Evolutionary conservation across 2,113 vertebrate genomes (phyloP), one percentile per base, ranked within the genome.

Genomic region (Ictalurus furcatus): DNA sequence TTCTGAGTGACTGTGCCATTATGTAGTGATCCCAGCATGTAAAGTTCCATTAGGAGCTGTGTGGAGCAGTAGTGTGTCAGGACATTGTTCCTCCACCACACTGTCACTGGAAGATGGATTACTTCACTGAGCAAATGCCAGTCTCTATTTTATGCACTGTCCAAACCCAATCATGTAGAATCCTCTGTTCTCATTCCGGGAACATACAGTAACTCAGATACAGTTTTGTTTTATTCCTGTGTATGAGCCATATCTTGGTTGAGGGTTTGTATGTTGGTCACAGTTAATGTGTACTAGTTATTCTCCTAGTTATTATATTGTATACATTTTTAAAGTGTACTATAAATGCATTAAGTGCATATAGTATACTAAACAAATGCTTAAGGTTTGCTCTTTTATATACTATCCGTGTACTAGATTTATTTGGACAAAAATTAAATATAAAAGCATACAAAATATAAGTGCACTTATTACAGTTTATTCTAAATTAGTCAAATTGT

Each of bases 91-190:
- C 80, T 71, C 91, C 92, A 54, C 78, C 84, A 73, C 73, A 67
- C 89, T 94, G 94, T 95, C 94, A 93, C 63, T 1, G 85, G 86
- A 93, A 94, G 94, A 95, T 90, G 28, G 92, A 94, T 95, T 91
- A 93, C 92, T 89, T 84, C 89, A 61, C 58, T 82, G 74, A 86
- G 17, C 88, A 79, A 59, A 85, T 8, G 87, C 84, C 93, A 93
- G 88, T 92, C 91, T 89, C 6, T 84, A 73, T 90, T 90, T 89
- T 85, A 90, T 58, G 37, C 61, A 23, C 89, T 80, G 87, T 61
- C 85, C 73, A 88, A 86, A 91, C 54, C 58, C 73, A 23, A 65
- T 59, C 76, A 87, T 65, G 40, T 56, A 84, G 74, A 89, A 90
- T 87, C 83, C 37, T 90, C 88, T 44, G 30, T 88, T 90, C 87